Base-by-base conservation (phyloP, 2,888 invertebrate genomes). In the Digitonthophagus gazella region DNA sequence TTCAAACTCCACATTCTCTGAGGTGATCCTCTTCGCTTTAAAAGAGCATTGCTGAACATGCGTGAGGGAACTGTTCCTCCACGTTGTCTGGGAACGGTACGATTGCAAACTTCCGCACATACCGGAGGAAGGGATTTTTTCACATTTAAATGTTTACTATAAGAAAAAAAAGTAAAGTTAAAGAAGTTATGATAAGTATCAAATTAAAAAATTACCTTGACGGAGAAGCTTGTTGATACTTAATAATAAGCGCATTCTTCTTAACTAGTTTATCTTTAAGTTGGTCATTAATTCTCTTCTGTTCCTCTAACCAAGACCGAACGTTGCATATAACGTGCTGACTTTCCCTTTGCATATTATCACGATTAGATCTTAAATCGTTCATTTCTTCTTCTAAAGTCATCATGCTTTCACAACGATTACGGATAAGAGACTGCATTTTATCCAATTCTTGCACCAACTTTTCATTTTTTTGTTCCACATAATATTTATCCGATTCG, bases 231-330 rank as follows among this genome's bases (percentile, higher is more conserved):
- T 75, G 72, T 66, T 76, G 77, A 58, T 80, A 74, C 70, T 75
- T 77, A 11, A 74, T 70, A 66, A 81, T 80, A 3, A 76, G 72
- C 16, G 74, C 68, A 67, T 76, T 76, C 71, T 81, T 78, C 64
- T 77, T 75, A 66, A 74, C 55, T 56, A 77, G 65, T 44, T 74
- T 74, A 28, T 74, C 70, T 65, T 71, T 72, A 28, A 78, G 67
- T 56, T 78, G 74, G 14, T 76, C 73, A 72, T 82, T 82, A 20
- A 82, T 81, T 68, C 75, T 76, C 68, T 77, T 77, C 73, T 83
- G 83, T 71, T 83, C 82, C 63, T 78, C 75, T 67, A 83, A 72
- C 83, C 83, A 83, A 28, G 74, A 73, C 28, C 77, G 77, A 3
- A 83, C 81, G 69, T 82, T 80, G 65, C 76, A 74, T 6, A 82